These are phyloP conservation scores for Steatornis caripensis DNA, from an alignment of 2,113 vertebrate species.

Conservation along the genomic window DNA sequence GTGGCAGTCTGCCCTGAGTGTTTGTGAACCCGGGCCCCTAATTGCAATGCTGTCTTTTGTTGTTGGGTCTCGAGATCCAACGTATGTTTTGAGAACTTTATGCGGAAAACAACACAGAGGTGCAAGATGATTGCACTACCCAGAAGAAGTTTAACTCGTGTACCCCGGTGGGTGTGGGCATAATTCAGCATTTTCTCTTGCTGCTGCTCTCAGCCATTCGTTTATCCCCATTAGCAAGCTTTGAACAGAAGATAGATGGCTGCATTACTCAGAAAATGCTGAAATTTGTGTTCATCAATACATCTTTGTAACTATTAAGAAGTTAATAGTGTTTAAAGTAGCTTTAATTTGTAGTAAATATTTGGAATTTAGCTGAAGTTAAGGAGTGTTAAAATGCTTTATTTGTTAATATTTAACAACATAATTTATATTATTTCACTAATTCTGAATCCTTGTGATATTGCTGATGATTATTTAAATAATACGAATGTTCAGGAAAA, in stretches of 20 bases:
- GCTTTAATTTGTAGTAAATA: not conserved
- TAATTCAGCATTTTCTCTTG: not conserved
- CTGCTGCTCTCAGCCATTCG: not conserved
- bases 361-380: not conserved
- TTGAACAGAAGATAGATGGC: not conserved
- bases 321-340: not conserved
- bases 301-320: not conserved
- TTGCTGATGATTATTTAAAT: not conserved
- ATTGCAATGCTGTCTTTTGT: too few relatives aligned
- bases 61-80: not conserved
- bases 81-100: not conserved
- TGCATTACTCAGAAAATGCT: not conserved
- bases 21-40: too few relatives aligned
- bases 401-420: not conserved
- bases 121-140: accelerated
- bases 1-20: too few relatives aligned
- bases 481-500: not conserved
- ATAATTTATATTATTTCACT: not conserved
- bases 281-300: not conserved
- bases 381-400: not conserved
- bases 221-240: not conserved
- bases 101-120: not conserved
- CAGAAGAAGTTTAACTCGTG: not conserved
- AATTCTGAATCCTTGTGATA: not conserved
- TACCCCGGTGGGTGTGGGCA: accelerated